Evolutionary conservation across 2,888 invertebrate species (phyloP), one percentile per base, ranked within the genome.

Genomic region (Lithophane ornitopus): DNA sequence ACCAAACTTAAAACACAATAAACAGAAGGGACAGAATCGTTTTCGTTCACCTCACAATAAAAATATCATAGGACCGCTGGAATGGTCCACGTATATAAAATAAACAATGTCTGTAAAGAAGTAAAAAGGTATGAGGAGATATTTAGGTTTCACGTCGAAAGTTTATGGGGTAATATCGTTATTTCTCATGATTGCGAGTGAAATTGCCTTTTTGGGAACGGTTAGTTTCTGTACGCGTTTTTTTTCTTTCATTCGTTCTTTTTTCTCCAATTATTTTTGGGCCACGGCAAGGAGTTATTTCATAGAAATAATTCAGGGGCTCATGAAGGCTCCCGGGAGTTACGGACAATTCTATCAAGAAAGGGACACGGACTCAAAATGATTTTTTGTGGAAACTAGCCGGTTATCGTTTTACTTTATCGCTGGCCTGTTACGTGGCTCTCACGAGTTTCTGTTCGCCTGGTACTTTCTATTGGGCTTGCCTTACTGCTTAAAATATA

Each of bases 111-210:
- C 82, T 84, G 76, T 87, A 89, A 80, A 88, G 78, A 80, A 82
- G 84, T 87, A 85, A 89, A 87, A 90, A 88, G 87, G 89, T 89
- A 89, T 87, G 85, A 81, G 73, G 84, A 80, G 86, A 89, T 91
- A 90, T 92, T 92, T 91, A 90, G 90, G 88, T 88, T 87, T 88
- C 88, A 88, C 91, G 90, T 92, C 90, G 89, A 91, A 92, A 91
- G 87, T 94, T 94, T 93, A 94, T 92, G 86, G 87, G 84, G 88
- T 89, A 90, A 92, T 93, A 88, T 92, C 92, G 92, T 94, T 93
- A 93, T 91, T 92, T 92, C 93, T 93, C 90, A 91, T 91, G 91
- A 93, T 92, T 92, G 90, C 89, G 84, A 89, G 80, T 85, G 78
- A 86, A 89, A 93, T 90, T 90, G 90, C 87, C 89, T 89, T 89